Evolutionary conservation across 2,113 vertebrate species (phyloP), one percentile per base, ranked within the genome.

Genomic region (Antechinus flavipes): DNA sequence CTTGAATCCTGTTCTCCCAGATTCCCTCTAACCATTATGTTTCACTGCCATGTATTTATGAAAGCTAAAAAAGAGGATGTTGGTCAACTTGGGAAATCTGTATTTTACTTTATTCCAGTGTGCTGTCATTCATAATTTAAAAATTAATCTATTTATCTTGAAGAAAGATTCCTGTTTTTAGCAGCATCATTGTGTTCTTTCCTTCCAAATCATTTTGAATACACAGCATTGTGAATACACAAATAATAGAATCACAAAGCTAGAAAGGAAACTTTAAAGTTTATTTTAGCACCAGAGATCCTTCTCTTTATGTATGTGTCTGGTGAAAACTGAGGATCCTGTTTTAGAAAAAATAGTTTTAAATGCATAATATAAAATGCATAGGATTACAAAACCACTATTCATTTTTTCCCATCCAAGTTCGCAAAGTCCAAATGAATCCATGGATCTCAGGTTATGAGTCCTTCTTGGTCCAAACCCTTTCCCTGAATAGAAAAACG

Each of bases 21-120:
- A 42, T 42, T 84, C n/a, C 7, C 19, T 22, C 68, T 42, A 42
- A 42, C n/a, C 68, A 84, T 42, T 84, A 8, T n/a, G 5, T 35
- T n/a, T 84, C 35, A 22, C 14, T 22, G 35, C 35, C 68, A 84
- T 42, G 68, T 76, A 54, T 52, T 94, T 46, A 30, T 50, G 27
- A 95, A n/a, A 94, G 10, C 19, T 91, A 58, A 95, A 95, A 84
- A 61, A 47, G 9, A 84, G 11, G 55, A 53, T 84, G 12, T 91
- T 91, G 76, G 3, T 26, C 89, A 94, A 93, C 42, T 94, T 95
- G n/a, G 90, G 90, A 90, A 94, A 92, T 91, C 24, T 90, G 8
- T 55, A 35, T 84, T 90, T 94, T 68, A 50, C 76, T 90, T 96
- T 92, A 76, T 55, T 94, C 54, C 24, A 3, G 90, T 56, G 94